Base-by-base conservation (phyloP, 2,888 invertebrate genomes). In the Drosophila conformis region DNA sequence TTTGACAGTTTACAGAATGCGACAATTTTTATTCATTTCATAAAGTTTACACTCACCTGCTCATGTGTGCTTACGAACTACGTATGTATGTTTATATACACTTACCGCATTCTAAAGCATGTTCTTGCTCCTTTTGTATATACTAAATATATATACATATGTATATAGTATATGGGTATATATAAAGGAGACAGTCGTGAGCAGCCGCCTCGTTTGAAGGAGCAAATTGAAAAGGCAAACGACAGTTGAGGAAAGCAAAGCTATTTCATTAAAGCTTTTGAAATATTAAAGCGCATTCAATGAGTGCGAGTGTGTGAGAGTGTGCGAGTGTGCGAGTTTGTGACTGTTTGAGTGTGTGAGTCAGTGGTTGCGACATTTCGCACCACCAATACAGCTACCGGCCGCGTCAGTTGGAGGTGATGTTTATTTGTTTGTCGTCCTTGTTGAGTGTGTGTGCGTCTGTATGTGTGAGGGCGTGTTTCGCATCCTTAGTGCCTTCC, bases 261-360 rank as follows among this genome's bases (percentile, higher is more conserved):
- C 78, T 88, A 88, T 88, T 88, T 88, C 86, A 88, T 88, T 87
- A 86, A 86, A 82, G 74, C 84, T 83, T 78, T 82, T 88, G 76
- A 87, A 87, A 88, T 88, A 87, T 87, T 88, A 80, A 85, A 85
- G 87, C 75, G 73, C 86, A 81, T 83, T 85, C 77, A 76, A 82
- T 74, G 69, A 68, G 64, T 68, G 65, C 52, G 62, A 42, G 69
- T 64, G 66, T 27, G 25, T 59, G 60, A 11, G 36, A 11, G 46
- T 46, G 27, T 68, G 65, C 52, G 62, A 27, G 27, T 27, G 36
- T 36, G 13, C 46, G 52, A 25, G 27, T 56, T 40, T 33, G 42
- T 49, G 67, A 25, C 25, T 46, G 46, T 21, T 33, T 48, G 65
- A 15, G 36, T 38, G 36, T 48, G 10, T 46, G 56, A 35, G 31